Base-by-base conservation (phyloP, 1,140 invertebrate species). In the Bombus cullumanus region DNA sequence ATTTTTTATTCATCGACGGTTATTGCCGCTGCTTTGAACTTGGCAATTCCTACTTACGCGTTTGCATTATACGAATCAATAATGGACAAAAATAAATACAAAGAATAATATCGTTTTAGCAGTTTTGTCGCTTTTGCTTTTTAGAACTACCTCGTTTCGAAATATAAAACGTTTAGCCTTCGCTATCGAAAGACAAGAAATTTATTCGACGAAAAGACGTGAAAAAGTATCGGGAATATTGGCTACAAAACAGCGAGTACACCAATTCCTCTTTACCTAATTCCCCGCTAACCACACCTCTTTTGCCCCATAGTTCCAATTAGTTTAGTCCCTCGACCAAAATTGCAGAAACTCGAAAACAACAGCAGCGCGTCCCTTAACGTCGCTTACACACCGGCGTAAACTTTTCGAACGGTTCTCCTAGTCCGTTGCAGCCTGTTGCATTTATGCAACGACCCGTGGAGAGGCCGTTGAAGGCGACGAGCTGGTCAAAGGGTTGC, bases 401-500 rank as follows among this genome's bases (percentile, higher is more conserved):
- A 31, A 73, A 73, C 39, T 43, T 47, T 43, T 31, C 41, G n/a
- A 71, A 13, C 69, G 39, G 4, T 41, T 12, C 34, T 1, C 2
- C n/a, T 8, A 15, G 31, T 64, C 28, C 39, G 64, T 78, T 18
- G 43, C 82, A 71, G 64, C 75, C 75, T 71, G 75, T 79, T 84
- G 75, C 75, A 43, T 78, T 34, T 57, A 69, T 59, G 74, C 82
- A 79, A 59, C 74, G 74, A 75, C 43, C 62, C 62, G 74, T n/a
- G 68, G 47, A n/a, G 28, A 28, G 25, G 13, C 39, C 13, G 69
- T 39, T 13, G 15, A 25, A 37, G 34, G 59, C 39, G 75, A 64
- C 75, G 59, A 78, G 59, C 8, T 72, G 66, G 41, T 74, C 68
- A 66, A 74, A 66, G 83, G 83, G 83, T 81, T 80, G 83, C 76